Evolutionary conservation across 2,888 invertebrate genomes (phyloP).

Genomic region (Brachypalpus laphriformis): DNA sequence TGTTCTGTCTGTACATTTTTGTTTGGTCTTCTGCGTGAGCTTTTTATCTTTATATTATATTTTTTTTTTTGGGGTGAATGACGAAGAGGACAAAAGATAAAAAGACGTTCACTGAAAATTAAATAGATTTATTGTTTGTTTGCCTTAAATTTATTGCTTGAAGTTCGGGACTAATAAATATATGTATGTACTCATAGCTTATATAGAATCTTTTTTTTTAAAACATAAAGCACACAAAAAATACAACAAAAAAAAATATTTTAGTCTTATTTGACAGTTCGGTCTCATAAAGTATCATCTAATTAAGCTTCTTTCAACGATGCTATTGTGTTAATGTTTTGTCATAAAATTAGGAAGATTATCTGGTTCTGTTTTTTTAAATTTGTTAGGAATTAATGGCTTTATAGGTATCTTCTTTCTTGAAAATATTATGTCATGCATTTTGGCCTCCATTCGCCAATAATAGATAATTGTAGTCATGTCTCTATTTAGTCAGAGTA

Average conservation of each 20-base stretch:
- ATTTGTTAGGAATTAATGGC: background rate
- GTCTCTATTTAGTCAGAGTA: no score
- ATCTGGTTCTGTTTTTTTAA: background rate
- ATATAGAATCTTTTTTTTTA: background rate
- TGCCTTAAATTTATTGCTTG: background rate
- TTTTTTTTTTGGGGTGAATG: slow-evolving; percentile 2
- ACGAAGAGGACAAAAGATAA: slow-evolving; percentile 37
- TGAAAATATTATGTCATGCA: background rate
- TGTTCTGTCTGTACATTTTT: slow-evolving; percentile 45
- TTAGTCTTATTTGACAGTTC: slow-evolving; percentile 1
- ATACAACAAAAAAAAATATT: background rate
- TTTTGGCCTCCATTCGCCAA: background rate
- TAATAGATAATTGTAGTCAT: no score
- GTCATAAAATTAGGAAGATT: background rate
- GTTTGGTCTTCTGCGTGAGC: background rate
- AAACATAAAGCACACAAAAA: background rate
- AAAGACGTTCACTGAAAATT: slow-evolving; percentile 51
- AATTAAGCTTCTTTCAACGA: background rate
- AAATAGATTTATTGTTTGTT: slow-evolving; percentile 52
- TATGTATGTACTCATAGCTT: background rate
- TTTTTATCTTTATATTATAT: slow-evolving; percentile 6
- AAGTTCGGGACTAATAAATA: background rate
- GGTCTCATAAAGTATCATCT: slow-evolving; percentile 2
- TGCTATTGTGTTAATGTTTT: background rate
- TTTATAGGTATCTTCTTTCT: background rate